A percentile compares a stretch with the other conserved stretches of the same genome.
These are phyloP conservation scores for Alfaro cultratus DNA, from an alignment of 2,797 vertebrate genomes.

Conservation along the genomic window DNA sequence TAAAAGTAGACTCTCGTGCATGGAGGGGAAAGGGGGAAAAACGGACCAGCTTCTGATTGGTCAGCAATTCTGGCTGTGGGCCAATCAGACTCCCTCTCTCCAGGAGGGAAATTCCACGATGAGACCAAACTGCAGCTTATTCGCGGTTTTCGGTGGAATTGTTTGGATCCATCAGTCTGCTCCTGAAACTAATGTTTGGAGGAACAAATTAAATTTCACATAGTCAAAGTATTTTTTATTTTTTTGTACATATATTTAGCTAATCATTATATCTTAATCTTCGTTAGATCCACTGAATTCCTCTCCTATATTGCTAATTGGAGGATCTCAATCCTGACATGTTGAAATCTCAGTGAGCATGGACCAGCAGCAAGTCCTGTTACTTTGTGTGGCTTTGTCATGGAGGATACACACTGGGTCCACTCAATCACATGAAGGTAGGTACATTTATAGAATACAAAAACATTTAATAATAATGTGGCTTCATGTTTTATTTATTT, in stretches of 20 bases:
- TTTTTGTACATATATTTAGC: no score
- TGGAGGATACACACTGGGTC: constrained; percentile 49
- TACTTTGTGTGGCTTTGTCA: constrained; percentile 55
- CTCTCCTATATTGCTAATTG: neutral
- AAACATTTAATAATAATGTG: neutral
- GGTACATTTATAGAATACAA: neutral
- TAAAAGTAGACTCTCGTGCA: neutral
- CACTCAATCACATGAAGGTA: constrained; percentile 80
- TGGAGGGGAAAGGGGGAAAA: constrained; percentile 21
- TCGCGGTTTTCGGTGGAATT: constrained; percentile 41
- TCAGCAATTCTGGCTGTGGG: constrained; percentile 31
- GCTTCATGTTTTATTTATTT: constrained; percentile 6
- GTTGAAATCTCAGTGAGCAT: constrained; percentile 56
- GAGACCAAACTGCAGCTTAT: constrained; percentile 64
- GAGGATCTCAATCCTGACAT: constrained; percentile 43
- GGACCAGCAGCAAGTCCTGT: constrained; percentile 60
- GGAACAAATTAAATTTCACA: neutral
- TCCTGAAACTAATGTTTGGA: constrained; percentile 11
- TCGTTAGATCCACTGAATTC: neutral
- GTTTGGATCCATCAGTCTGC: constrained; percentile 33
- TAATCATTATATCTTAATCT: no score
- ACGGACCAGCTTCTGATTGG: constrained; percentile 72
- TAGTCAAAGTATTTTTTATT: neutral
- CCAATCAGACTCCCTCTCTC: constrained; percentile 66
- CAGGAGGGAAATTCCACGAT: constrained; percentile 66